Base-by-base conservation (phyloP, 2,888 invertebrate genomes). In the Horisme vitalbata region DNA sequence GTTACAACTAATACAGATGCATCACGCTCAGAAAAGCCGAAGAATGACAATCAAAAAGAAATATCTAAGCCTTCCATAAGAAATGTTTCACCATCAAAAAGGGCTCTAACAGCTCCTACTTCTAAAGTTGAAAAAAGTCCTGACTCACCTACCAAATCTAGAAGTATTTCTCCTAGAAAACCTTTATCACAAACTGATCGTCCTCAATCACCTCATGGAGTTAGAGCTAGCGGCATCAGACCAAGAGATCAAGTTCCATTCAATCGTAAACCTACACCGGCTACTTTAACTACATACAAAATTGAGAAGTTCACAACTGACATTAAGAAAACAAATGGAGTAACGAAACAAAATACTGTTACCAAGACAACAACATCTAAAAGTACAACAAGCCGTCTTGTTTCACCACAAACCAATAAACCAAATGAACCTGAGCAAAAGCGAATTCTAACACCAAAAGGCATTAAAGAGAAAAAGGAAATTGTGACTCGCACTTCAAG, bases 401-500 rank as follows among this genome's bases (percentile, higher is more conserved):
- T 60, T 50, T 62, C 68, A 35, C 63, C 66, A 8, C 51, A 63
- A 5, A 51, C 64, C 11, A 61, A 51, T 34, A 82, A 69, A 51
- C 41, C 51, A 10, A 51, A 21, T 10, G 83, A 84, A 33, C 54
- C 75, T 0, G 88, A 91, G 4, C 70, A 71, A 1, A 83, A 75
- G 46, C 72, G 69, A 24, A 41, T 54, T 5, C 75, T 82, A 0
- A 81, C 83, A 10, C 71, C 82, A 6, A 86, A 89, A 58, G 77
- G 77, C 0, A 41, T 65, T 6, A 75, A 73, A 57, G 81, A 84
- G 23, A 83, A 79, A 50, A 86, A 79, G 59, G 80, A 82, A 33
- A 49, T 48, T 10, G 85, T 92, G 27, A 86, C 83, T 2, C 85
- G 92, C 24, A 92, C 92, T 12, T 76, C 86, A 3, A 93, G 92